Conservation (phyloP, 2,888 invertebrate species). For the Panorpa germanica region DNA sequence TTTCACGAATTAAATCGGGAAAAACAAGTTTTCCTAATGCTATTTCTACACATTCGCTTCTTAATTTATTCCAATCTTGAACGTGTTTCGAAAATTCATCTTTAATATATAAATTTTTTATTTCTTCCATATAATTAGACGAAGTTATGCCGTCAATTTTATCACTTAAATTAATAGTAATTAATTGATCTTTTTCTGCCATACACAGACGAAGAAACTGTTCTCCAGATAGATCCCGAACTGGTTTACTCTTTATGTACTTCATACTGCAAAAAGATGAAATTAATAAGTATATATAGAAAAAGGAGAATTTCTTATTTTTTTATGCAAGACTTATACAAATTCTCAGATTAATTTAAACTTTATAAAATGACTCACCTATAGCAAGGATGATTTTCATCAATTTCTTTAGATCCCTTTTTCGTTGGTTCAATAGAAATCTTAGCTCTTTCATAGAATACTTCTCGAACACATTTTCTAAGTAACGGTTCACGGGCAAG, state of each 20-base stretch:
- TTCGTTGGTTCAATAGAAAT: slow-evolving; percentile 68
- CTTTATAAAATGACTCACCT: slow-evolving; percentile 21
- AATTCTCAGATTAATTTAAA: slow-evolving; percentile 7
- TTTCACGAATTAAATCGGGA: slow-evolving; percentile 75
- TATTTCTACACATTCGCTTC: slow-evolving; percentile 73
- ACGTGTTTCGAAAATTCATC: slow-evolving; percentile 90
- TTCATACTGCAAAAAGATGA: slow-evolving; percentile 67
- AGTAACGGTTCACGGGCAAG: slow-evolving; percentile 81
- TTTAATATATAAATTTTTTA: slow-evolving; percentile 45
- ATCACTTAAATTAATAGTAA: slow-evolving; percentile 55
- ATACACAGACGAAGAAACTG: slow-evolving; percentile 71
- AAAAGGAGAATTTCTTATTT: neutral
- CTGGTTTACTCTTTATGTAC: slow-evolving; percentile 84
- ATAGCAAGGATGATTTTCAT: slow-evolving; percentile 80
- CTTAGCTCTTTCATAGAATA: slow-evolving; percentile 75
- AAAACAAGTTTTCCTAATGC: slow-evolving; percentile 77
- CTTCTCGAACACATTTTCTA: slow-evolving; percentile 66
- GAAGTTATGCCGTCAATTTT: slow-evolving; percentile 62
- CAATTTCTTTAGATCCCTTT: slow-evolving; percentile 84
- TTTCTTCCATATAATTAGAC: slow-evolving; percentile 68
- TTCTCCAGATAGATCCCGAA: slow-evolving; percentile 71
- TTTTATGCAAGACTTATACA: slow-evolving; percentile 3
- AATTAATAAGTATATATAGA: slow-evolving; percentile 11
- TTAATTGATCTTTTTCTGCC: slow-evolving; percentile 64
- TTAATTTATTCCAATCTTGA: slow-evolving; percentile 86